Base-by-base conservation (phyloP, 2,888 invertebrate species). In the Oasisia sp. region DNA sequence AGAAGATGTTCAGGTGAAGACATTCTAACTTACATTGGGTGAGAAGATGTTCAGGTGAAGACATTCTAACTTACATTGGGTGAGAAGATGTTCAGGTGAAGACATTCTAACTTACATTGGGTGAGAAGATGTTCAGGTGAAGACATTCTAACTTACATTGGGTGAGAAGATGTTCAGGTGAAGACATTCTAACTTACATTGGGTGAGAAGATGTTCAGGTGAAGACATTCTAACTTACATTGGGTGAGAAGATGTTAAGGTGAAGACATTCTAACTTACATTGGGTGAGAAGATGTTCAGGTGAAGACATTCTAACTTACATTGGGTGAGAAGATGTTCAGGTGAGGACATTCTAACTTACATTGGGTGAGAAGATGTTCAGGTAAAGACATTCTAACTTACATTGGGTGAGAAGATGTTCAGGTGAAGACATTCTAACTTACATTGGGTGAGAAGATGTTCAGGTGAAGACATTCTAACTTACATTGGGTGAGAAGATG, bases 401-500 rank as follows among this genome's bases (percentile, higher is more conserved):
- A 95, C 95, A 92, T 96, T 94, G 38, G 90, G n/a, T n/a, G n/a
- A n/a, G n/a, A n/a, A n/a, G n/a, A n/a, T n/a, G n/a, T n/a, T n/a
- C n/a, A n/a, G n/a, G n/a, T n/a, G n/a, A n/a, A n/a, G n/a, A 93
- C 45, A 32, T 91, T 19, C 91, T 9, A 8, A 91, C 91, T 44
- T 38, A 45, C 32, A 91, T 45, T 91, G 32, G 45, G 32, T 38
- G 44, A 91, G 38, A 91, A 92, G 27, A 32, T 32, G 1, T 98
- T 98, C 7, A 98, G 96, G 94, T 98, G 98, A 3, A 98, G 97
- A 95, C 98, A 98, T 96, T 98, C 98, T 96, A 98, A 98, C 93
- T 94, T 94, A 91, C 95, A 94, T 91, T 96, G 93, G 32, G 89
- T n/a, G n/a, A n/a, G n/a, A n/a, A n/a, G n/a, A n/a, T n/a, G n/a